These are phyloP conservation scores for Belgica antarctica DNA, from an alignment of 2,888 invertebrate species.

Conservation along the genomic window DNA sequence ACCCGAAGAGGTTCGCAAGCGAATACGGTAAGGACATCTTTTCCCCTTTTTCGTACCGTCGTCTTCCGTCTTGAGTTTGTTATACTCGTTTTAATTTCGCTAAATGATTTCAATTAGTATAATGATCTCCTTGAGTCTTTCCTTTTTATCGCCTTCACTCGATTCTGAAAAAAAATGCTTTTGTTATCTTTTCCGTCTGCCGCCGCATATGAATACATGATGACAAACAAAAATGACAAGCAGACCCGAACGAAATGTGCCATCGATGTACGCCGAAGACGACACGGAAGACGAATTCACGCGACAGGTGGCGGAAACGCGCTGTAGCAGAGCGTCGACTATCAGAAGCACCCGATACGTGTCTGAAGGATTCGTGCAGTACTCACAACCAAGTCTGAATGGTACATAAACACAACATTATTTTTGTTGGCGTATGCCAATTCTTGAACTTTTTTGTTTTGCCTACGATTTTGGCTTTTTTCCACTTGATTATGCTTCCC, in stretches of 20 bases:
- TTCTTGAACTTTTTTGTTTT: constrained; percentile 8
- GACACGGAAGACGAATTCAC: constrained; percentile 49
- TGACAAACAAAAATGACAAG: constrained; percentile 6
- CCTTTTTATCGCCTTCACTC: no score
- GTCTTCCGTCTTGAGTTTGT: no score
- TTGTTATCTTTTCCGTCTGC: background rate
- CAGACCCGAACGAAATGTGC: constrained; percentile 55
- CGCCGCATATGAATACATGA: background rate
- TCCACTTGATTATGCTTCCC: constrained; percentile 34
- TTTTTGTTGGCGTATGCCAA: constrained; percentile 3
- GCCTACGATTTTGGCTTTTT: constrained; percentile 9
- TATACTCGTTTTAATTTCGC: constrained; percentile 16
- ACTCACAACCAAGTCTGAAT: constrained; percentile 56
- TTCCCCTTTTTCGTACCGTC: background rate
- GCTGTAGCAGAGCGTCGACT: constrained; percentile 48
- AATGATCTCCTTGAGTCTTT: constrained; percentile 21
- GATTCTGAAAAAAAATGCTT: no score
- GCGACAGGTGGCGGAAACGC: constrained; percentile 47
- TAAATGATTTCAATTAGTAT: constrained; percentile 42
- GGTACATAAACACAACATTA: constrained; percentile 49
- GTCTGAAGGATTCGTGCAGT: constrained; percentile 56
- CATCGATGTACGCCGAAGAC: constrained; percentile 56
- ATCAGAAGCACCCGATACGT: constrained; percentile 50
- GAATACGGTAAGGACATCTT: constrained; percentile 53
- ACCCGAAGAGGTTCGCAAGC: constrained; percentile 56